A percentile compares a stretch with the other conserved stretches of the same genome.
Conservation (phyloP, 2,797 vertebrate genomes). For the Fistularia tabacaria region DNA sequence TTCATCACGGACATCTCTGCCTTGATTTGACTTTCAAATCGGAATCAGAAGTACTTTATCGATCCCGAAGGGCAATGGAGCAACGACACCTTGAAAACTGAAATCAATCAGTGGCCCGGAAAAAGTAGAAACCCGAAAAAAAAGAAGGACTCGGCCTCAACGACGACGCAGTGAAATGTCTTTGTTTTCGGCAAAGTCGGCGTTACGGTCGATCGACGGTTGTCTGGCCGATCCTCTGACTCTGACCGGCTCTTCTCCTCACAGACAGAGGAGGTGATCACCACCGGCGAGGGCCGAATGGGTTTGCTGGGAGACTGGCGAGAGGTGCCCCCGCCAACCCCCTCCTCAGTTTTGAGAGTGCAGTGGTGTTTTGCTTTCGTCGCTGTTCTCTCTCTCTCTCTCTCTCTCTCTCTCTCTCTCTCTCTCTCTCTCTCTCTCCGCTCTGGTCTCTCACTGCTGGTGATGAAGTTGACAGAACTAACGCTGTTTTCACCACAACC, state of each 20-base stretch:
- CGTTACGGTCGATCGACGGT: background rate
- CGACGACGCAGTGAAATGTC: too few species aligned
- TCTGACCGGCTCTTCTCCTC: constrained; percentile 45
- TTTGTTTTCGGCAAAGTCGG: background rate
- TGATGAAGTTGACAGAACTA: background rate
- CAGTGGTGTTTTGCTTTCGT: constrained; percentile 55
- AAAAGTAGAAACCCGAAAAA: too few species aligned
- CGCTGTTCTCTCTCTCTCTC: constrained; percentile 19
- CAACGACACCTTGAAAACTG: too few species aligned
- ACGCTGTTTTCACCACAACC: too few species aligned
- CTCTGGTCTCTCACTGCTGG: background rate
- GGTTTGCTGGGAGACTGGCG: constrained; percentile 80
- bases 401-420: constrained; percentile 6
- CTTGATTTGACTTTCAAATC: too few species aligned
- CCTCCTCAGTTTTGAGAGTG: constrained; percentile 52
- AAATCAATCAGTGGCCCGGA: too few species aligned
- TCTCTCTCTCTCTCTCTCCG: constrained; percentile 10
- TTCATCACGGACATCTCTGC: too few species aligned
- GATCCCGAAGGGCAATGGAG: too few species aligned
- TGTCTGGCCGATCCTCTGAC: constrained; percentile 43
- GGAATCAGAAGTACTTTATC: too few species aligned
- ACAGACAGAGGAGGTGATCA: constrained; percentile 80
- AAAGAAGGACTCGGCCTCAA: too few species aligned
- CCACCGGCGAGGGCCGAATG: constrained; percentile 76
- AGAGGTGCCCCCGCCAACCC: constrained; percentile 69